phyloP scores from a whole-genome alignment of 2,797 vertebrate species.

The Tadarida brasiliensis region DNA sequence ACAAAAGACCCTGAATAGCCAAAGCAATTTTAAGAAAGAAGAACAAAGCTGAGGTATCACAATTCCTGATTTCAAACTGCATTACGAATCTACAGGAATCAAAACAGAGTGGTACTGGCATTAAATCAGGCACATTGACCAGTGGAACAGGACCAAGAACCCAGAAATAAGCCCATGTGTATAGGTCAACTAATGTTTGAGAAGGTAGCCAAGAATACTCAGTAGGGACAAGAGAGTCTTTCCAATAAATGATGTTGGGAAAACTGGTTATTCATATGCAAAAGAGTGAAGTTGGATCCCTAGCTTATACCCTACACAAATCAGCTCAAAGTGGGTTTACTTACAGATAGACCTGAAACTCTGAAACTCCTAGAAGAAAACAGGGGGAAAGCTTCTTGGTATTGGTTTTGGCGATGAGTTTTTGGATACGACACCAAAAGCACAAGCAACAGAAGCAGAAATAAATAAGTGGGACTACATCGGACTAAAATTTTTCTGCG shows the following conservation, averaged over 20 bases:
- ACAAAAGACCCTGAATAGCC: neutral
- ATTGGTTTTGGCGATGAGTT: neutral
- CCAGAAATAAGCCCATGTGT: neutral
- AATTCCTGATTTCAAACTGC: neutral
- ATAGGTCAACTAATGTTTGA: neutral
- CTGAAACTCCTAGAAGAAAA: neutral
- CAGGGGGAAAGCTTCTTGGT: neutral
- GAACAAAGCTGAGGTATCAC: neutral
- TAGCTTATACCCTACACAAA: neutral
- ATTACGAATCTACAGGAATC: neutral
- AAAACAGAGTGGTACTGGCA: neutral
- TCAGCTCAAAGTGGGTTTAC: neutral
- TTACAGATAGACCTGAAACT: neutral
- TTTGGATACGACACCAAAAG: neutral
- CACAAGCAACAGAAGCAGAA: neutral
- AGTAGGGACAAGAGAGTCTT: neutral
- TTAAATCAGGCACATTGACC: neutral
- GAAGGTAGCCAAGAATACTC: neutral
- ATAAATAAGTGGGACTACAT: neutral
- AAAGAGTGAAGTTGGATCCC: neutral
- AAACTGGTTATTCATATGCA: neutral
- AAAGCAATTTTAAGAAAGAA: neutral
- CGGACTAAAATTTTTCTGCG: neutral
- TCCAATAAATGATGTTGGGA: neutral
- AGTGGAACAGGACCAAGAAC: neutral